phyloP scores from a whole-genome alignment of 2,113 vertebrate genomes.

The Thinocorus orbignyianus region DNA sequence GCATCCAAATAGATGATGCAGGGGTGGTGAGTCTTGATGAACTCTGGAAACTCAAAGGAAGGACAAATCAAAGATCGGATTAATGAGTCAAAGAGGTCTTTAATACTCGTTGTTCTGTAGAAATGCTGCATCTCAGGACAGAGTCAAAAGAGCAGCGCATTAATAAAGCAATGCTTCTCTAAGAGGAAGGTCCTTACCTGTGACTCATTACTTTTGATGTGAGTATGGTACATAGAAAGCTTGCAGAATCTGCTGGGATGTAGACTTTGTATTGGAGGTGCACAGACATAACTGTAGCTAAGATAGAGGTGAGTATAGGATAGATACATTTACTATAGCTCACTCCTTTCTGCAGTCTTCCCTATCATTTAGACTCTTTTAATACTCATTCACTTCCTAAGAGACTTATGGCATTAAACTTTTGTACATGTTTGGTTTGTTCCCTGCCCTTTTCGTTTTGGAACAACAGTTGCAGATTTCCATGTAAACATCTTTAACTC shows the following conservation, averaged over 20 bases:
- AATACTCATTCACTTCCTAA: not conserved
- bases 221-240: not conserved
- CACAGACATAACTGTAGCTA: not conserved
- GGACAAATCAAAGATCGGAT: not conserved
- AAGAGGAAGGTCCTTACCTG: not conserved
- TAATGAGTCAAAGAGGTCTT: not conserved
- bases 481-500: not conserved
- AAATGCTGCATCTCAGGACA: not conserved
- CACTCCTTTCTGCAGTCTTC: not conserved
- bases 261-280: not conserved
- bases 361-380: not conserved
- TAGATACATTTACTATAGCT: not conserved
- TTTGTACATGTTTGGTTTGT: not conserved
- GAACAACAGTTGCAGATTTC: not conserved
- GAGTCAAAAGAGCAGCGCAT: not conserved
- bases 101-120: not conserved
- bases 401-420: not conserved
- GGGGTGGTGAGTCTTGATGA: not conserved
- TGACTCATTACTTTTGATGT: not conserved
- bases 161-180: not conserved
- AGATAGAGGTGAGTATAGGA: not conserved
- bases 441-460: not conserved
- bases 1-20: fast-evolving
- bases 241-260: not conserved
- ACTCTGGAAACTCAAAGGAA: not conserved